Conservation (phyloP, 2,888 invertebrate species). For the Eristalinus sepulchralis region DNA sequence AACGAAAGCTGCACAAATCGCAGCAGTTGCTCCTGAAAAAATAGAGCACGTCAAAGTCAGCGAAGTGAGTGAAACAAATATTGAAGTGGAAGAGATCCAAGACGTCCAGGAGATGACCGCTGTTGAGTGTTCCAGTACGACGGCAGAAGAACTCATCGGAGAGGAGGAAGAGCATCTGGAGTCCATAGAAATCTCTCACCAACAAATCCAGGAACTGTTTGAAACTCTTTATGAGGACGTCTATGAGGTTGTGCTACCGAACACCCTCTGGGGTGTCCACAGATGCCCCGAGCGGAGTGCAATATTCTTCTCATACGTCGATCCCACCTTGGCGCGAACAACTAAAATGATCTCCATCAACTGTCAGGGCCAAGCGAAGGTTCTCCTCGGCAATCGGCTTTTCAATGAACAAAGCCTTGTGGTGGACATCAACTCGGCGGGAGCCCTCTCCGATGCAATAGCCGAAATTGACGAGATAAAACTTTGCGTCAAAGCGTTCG, state of each 20-base stretch:
- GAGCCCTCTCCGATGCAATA: conserved; percentile 58
- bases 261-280: conserved; percentile 75
- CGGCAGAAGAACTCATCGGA: background rate
- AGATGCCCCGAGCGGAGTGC: conserved; percentile 73
- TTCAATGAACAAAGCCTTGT: conserved; percentile 53
- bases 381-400: conserved; percentile 53
- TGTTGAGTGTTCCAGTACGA: background rate
- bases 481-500: conserved; percentile 43
- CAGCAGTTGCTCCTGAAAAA: background rate
- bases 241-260: conserved; percentile 73
- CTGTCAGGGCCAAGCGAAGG: conserved; percentile 55
- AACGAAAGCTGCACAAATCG: background rate
- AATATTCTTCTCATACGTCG: conserved; percentile 73
- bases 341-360: conserved; percentile 72
- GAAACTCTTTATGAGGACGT: conserved; percentile 73
- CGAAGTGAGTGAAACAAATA: conserved; percentile 2
- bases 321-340: conserved; percentile 60
- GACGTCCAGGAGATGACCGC: conserved; percentile 20
- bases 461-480: conserved; percentile 61
- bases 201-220: conserved; percentile 59
- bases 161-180: conserved; percentile 13
- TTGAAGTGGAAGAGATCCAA: conserved; percentile 46
- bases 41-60: background rate
- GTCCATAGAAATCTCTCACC: conserved; percentile 23
- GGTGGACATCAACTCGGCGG: conserved; percentile 46